Conservation (phyloP, 2,797 vertebrate genomes). For the Gymnocypris eckloni region DNA sequence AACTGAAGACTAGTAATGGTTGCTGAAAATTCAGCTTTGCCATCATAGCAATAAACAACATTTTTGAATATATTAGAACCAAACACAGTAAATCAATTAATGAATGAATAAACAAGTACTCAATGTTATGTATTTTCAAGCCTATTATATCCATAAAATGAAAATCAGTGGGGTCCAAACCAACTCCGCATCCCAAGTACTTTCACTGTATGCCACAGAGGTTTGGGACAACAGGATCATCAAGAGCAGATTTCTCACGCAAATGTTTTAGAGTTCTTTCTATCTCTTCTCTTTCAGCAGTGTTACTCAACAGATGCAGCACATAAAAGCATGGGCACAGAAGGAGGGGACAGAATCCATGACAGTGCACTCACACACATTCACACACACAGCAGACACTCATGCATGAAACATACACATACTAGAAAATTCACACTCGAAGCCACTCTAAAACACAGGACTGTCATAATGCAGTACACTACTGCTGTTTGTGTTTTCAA, state of each 20-base stretch:
- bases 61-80: background rate
- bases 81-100: background rate
- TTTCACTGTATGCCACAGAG: background rate
- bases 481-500: background rate
- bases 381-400: slow-evolving; percentile 10
- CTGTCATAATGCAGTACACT: background rate
- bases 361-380: slow-evolving; percentile 26
- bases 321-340: slow-evolving; percentile 48
- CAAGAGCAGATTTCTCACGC: background rate
- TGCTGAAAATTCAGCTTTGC: background rate
- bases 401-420: slow-evolving; percentile 27
- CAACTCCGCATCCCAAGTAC: background rate
- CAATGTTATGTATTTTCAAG: background rate
- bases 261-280: background rate
- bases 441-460: background rate
- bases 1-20: background rate
- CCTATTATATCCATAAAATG: background rate
- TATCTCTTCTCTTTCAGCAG: background rate
- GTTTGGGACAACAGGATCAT: background rate
- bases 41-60: background rate
- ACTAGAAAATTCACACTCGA: background rate
- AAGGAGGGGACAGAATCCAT: slow-evolving; percentile 26
- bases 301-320: slow-evolving; percentile 26
- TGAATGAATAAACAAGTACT: background rate
- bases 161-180: background rate